phyloP scores from a whole-genome alignment of 2,113 vertebrate species.

The Butorides virescens region DNA sequence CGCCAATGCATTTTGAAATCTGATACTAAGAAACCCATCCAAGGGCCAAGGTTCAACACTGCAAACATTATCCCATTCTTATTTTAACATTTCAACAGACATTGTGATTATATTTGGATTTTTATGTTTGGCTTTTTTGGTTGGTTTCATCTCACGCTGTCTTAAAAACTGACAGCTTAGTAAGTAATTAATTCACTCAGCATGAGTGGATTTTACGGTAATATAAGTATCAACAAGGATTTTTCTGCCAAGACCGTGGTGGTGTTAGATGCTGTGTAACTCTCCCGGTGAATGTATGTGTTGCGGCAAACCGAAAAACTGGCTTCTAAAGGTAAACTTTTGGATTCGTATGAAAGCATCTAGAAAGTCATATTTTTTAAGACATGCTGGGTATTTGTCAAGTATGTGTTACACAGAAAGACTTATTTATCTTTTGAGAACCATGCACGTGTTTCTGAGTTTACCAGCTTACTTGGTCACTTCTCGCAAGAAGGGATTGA shows the following conservation, averaged over 20 bases:
- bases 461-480: not conserved
- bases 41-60: not conserved
- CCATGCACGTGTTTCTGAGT: not conserved
- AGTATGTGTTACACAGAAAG: not conserved
- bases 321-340: not conserved
- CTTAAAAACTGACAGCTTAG: slow-evolving; percentile 8
- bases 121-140: not conserved
- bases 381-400: not conserved
- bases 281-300: not conserved
- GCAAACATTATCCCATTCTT: not conserved
- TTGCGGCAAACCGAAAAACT: not conserved
- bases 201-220: not conserved
- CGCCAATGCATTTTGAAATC: not conserved
- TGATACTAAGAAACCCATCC: not conserved
- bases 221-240: not conserved
- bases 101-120: not conserved
- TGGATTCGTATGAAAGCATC: fast-evolving
- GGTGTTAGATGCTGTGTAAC: not conserved
- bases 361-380: not conserved
- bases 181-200: slow-evolving; percentile 6
- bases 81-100: slow-evolving; percentile 6
- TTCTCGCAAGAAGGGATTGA: not conserved
- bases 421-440: not conserved
- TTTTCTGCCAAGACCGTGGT: not conserved
- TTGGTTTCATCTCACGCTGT: not conserved